Evolutionary conservation across 2,797 vertebrate species (phyloP).

Genomic region (Premnoplex brunnescens): DNA sequence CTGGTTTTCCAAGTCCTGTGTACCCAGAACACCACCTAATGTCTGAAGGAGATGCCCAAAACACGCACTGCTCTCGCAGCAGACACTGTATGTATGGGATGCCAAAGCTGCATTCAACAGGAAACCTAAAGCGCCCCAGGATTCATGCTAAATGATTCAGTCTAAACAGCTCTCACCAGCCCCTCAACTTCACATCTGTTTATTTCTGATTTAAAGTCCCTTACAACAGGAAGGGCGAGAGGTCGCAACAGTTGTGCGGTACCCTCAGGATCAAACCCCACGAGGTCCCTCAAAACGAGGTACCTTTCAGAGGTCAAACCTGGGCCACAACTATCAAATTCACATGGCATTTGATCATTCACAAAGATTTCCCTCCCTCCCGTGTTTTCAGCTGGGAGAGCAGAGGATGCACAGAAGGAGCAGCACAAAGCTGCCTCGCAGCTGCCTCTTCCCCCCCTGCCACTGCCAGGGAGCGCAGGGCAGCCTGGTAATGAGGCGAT

Average conservation of each 20-base stretch:
- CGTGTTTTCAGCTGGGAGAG: background rate
- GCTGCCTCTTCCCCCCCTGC: background rate
- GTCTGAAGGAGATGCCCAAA: background rate
- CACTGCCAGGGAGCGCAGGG: background rate
- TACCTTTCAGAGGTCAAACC: slow-evolving; percentile 35
- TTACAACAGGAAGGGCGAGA: slow-evolving; percentile 47
- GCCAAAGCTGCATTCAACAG: background rate
- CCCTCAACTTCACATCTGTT: slow-evolving; percentile 30
- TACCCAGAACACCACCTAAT: background rate
- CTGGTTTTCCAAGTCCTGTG: background rate
- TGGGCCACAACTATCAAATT: slow-evolving; percentile 11
- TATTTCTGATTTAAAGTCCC: slow-evolving; percentile 54
- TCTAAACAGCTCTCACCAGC: background rate
- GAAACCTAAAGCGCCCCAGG: slow-evolving; percentile 1
- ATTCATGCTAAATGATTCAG: background rate
- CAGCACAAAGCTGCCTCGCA: background rate
- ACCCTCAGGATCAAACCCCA: slow-evolving; percentile 12
- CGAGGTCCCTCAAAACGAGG: background rate
- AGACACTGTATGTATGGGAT: background rate
- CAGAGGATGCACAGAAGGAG: fast-evolving
- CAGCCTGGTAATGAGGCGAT: background rate
- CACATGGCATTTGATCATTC: background rate
- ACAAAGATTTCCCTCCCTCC: background rate
- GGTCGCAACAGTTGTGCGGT: background rate
- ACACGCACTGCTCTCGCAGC: background rate